These are phyloP conservation scores for Laticauda laticaudata DNA, from an alignment of 2,113 vertebrate genomes.

Conservation along the genomic window DNA sequence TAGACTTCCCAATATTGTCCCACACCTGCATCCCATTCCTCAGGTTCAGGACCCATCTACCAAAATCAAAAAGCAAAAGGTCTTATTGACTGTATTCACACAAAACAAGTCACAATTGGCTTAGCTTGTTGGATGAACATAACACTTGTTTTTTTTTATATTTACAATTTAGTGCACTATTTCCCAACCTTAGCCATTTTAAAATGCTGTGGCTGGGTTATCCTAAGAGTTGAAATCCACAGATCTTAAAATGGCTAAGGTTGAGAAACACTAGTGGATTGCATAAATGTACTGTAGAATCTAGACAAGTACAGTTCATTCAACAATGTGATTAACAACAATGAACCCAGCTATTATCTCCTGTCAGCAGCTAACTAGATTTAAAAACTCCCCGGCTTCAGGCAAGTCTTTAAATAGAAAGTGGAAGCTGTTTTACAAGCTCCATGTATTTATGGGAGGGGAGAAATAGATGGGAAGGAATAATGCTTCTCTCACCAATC, in stretches of 20 bases:
- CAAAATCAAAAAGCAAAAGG: background rate
- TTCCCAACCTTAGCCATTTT: background rate
- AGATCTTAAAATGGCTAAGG: too few species aligned
- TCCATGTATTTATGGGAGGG: background rate
- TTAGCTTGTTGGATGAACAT: background rate
- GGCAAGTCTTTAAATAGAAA: background rate
- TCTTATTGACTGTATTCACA: background rate
- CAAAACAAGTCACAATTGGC: background rate
- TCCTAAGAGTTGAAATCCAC: too few species aligned
- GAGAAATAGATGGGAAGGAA: background rate
- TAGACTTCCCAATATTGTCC: background rate
- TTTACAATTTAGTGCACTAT: background rate
- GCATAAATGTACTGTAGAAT: background rate
- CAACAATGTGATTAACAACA: background rate
- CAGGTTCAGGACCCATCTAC: background rate
- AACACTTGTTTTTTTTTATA: background rate
- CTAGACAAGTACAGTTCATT: background rate
- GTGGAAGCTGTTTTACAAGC: background rate
- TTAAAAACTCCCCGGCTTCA: background rate
- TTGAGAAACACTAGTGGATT: background rate
- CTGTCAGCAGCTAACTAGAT: background rate
- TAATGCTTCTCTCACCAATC: background rate
- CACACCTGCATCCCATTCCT: background rate
- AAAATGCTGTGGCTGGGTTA: background rate
- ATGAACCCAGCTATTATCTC: background rate